Conservation (phyloP, 2,113 vertebrate genomes). For the Hemiscyllium ocellatum region DNA sequence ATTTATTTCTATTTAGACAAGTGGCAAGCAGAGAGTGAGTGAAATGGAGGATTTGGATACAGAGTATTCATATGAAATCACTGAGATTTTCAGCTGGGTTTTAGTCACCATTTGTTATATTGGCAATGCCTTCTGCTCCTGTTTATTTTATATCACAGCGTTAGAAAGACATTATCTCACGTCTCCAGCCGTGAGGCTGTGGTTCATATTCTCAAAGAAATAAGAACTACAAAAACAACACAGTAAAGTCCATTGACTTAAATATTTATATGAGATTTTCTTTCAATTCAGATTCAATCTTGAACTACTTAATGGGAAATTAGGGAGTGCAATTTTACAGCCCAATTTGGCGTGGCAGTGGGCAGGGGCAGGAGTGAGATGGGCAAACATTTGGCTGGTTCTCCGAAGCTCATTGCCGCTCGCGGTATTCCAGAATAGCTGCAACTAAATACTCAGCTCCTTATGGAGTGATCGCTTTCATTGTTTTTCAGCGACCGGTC, state of each 20-base stretch:
- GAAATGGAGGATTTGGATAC: slow-evolving; percentile 55
- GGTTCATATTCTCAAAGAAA: slow-evolving; percentile 6
- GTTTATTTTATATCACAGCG: slow-evolving; percentile 36
- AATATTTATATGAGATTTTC: not conserved
- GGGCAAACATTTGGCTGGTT: not conserved
- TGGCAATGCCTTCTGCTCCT: slow-evolving; percentile 45
- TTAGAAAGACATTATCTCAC: slow-evolving; percentile 47
- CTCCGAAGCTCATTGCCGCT: not conserved
- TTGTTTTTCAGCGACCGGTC: not conserved
- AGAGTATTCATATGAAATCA: slow-evolving; percentile 54
- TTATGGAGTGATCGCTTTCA: not conserved
- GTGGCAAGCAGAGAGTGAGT: slow-evolving; percentile 66
- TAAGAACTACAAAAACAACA: slow-evolving; percentile 6
- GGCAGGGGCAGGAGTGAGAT: not conserved
- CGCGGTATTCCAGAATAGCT: not conserved
- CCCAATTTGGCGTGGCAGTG: not conserved
- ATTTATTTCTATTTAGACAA: slow-evolving; percentile 87
- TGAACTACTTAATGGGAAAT: not conserved
- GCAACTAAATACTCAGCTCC: not conserved
- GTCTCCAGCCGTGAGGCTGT: slow-evolving; percentile 39
- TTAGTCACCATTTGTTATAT: slow-evolving; percentile 57
- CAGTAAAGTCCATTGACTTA: not conserved
- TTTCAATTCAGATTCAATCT: not conserved
- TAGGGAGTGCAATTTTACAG: too few relatives aligned
- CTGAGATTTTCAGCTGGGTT: slow-evolving; percentile 49